phyloP scores from a whole-genome alignment of 2,888 invertebrate species.

The Volucella inanis region DNA sequence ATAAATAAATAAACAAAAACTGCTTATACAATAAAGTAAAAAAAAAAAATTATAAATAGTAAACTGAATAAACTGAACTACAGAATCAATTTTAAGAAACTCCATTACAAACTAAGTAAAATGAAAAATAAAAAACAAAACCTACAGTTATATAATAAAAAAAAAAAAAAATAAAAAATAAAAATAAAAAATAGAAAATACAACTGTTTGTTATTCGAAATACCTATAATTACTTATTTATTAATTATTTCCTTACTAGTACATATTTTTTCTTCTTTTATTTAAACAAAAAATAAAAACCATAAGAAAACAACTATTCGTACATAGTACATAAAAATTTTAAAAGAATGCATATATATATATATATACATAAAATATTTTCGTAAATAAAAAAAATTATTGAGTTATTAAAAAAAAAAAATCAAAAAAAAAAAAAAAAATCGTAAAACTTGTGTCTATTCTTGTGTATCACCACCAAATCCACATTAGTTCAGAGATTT shows the following conservation, averaged over 20 bases:
- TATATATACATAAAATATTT: conserved; percentile 74
- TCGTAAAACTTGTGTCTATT: conserved; percentile 69
- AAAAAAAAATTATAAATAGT: conserved; percentile 43
- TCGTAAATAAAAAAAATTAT: conserved; percentile 73
- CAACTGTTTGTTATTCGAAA: conserved; percentile 69
- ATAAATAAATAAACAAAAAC: conserved; percentile 25
- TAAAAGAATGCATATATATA: conserved; percentile 66
- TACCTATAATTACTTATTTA: conserved; percentile 70
- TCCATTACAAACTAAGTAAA: conserved; percentile 59
- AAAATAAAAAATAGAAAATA: conserved; percentile 63
- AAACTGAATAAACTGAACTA: conserved; percentile 56
- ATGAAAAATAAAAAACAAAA: conserved; percentile 25
- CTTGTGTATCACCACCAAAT: conserved; percentile 67
- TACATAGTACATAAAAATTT: conserved; percentile 76
- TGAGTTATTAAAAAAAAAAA: conserved; percentile 73
- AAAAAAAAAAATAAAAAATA: conserved; percentile 42
- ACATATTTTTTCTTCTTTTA: conserved; percentile 36
- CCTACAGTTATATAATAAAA: conserved; percentile 58
- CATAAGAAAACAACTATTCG: conserved; percentile 72
- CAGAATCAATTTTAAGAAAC: conserved; percentile 62
- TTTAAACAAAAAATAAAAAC: conserved; percentile 59
- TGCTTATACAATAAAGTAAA: conserved; percentile 43
- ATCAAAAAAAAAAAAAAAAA: conserved; percentile 57
- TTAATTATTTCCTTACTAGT: conserved; percentile 66
- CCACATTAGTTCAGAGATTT: conserved; percentile 36